Base-by-base conservation (phyloP, 2,888 invertebrate species). In the Cerastis leucographa region DNA sequence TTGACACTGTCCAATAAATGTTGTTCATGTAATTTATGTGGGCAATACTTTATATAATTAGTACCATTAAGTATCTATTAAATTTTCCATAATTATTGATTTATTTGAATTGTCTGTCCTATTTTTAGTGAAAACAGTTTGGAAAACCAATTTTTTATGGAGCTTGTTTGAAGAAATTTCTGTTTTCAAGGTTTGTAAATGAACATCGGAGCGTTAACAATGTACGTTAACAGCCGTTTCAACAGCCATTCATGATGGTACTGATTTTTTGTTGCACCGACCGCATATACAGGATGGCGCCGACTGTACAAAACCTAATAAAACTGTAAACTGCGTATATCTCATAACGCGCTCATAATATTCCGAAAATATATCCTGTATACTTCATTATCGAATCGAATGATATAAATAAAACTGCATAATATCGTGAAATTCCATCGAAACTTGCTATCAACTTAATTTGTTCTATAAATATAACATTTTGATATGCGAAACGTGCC, bases 401-500 rank as follows among this genome's bases (percentile, higher is more conserved):
- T 40, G 1, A 0, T 46, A 54, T 46, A 22, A 64, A 74, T 72
- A 14, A 64, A 74, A 74, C 11, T 29, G 22, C n/a, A n/a, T 19
- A 12, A 46, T 14, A 67, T 42, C 56, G 4, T 59, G 42, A 17
- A 69, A 72, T 62, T 74, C 12, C 29, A 75, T 71, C 49, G 11
- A 71, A 75, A 73, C 72, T 72, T 72, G 49, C 17, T 65, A 72
- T 76, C 44, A 69, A 35, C 35, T 49, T 80, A 76, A 83, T 79
- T 83, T 74, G 65, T 61, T 68, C 40, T 68, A 46, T 74, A 81
- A 62, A 81, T 71, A 80, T 70, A 40, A 78, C 76, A 66, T 68
- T 76, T 82, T 87, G 85, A 84, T 83, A 86, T 81, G 74, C 79
- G 76, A 69, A 81, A 78, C 84, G 76, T 81, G 78, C 29, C 70